Evolutionary conservation across 2,888 invertebrate species (phyloP), one percentile per base, ranked within the genome.

Genomic region (Lasioglossum calceatum): DNA sequence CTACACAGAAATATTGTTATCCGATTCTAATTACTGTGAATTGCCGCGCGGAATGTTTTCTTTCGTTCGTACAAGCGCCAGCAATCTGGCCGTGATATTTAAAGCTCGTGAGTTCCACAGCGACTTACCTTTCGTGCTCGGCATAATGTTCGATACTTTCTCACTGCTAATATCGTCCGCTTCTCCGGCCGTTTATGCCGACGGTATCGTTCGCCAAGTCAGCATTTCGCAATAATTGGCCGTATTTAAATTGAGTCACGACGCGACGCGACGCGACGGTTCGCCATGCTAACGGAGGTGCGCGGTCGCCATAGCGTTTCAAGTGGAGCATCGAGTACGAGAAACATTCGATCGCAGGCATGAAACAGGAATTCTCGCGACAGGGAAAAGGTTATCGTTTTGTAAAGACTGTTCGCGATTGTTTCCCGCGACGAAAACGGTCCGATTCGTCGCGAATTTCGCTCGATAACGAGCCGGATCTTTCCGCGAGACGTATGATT

Each of bases 91-190:
- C 23, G 54, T n/a, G 54, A 54, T 67, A 67, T 32, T 67, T 67
- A 36, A 32, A 36, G 36, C 32, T 67, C 36, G 36, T 23, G 67
- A 67, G 36, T 67, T 67, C 36, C 23, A 36, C 61, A 32, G 14
- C 75, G 87, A 93, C 93, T 93, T 84, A 93, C 93, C 85, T 87
- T 89, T 91, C 39, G 81, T 83, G 79, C 87, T 92, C 85, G 81
- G 80, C 93, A 92, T 93, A 77, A 79, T 84, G 91, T 84, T 67
- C 81, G 74, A 72, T 82, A 83, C 82, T 82, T 74, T 81, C 58
- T 42, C 81, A 85, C 88, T 83, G 80, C 70, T 74, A 74, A 74
- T 76, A 36, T 78, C 82, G 85, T 83, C 58, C 78, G 84, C 70
- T 47, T 86, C 71, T 61, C 81, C 67, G 76, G 74, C 77, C 67